Base-by-base conservation (phyloP, 2,888 invertebrate genomes). In the Yponomeuta malinellus region DNA sequence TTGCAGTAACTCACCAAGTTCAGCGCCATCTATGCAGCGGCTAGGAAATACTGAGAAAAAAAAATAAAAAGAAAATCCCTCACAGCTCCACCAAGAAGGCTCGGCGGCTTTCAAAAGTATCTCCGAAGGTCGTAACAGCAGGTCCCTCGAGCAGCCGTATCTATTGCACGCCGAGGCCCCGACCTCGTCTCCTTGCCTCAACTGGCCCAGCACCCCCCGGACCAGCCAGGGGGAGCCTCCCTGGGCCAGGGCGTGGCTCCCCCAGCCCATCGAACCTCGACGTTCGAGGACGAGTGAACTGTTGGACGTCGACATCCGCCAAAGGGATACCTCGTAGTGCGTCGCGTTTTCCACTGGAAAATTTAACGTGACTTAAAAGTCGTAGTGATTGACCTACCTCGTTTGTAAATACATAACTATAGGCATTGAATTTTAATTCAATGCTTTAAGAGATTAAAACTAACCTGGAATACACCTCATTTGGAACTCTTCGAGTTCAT, bases 391-490 rank as follows among this genome's bases (percentile, higher is more conserved):
- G 52, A 10, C 52, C 8, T 52, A 12, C 5, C 10, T 52, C 12
- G 52, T 12, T 52, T 23, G 23, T 52, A 52, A 52, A 52, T 5
- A 37, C 2, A 37, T 37, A 37, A 37, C 37, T 37, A 37, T 4
- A 37, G 2, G 23, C 23, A 23, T 23, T 23, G 23, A 23, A 23
- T 23, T 23, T 23, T 23, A 23, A 23, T 23, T 23, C 23, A 0
- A 23, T 23, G 23, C 23, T 23, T 1, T 6, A 43, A 0, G 43
- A 67, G 12, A 31, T 29, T 68, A 3, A 68, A 8, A 70, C 72
- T 72, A 78, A 91, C 92, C 92, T 81, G 92, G 90, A 73, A 87
- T 83, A 77, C 91, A 92, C 73, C 88, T 83, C 83, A 92, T 89
- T 76, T 90, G 90, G 72, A 91, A 90, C 78, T 89, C 90, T 8